A percentile compares a stretch with the other conserved stretches of the same genome.
Evolutionary conservation across 2,888 invertebrate species (phyloP).

Genomic region (Eudasyphora cyanicolor): DNA sequence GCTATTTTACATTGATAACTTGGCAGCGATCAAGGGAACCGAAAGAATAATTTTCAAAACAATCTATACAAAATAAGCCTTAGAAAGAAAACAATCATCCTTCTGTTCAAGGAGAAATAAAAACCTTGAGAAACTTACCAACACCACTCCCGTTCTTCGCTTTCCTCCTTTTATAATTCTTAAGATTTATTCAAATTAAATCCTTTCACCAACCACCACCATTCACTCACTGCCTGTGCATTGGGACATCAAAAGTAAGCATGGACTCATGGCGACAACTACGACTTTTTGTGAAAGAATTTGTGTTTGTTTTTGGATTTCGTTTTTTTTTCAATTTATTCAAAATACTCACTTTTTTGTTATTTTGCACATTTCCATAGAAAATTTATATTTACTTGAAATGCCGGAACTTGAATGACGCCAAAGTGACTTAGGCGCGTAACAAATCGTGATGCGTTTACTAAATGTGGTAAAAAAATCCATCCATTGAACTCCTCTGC

Average conservation of each 20-base stretch:
- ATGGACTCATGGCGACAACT: neutral
- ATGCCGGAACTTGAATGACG: constrained; percentile 66
- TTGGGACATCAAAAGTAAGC: constrained; percentile 24
- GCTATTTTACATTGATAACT: constrained; percentile 49
- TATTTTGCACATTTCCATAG: constrained; percentile 53
- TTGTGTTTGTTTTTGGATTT: neutral
- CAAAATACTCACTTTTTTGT: neutral
- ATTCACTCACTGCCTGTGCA: neutral
- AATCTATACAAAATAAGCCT: neutral
- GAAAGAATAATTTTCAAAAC: constrained; percentile 7
- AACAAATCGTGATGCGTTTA: constrained; percentile 66
- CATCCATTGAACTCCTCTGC: neutral
- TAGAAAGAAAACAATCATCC: constrained; percentile 30
- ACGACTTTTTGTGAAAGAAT: neutral
- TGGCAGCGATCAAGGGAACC: constrained; percentile 41
- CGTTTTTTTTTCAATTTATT: constrained; percentile 3
- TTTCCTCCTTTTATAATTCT: neutral
- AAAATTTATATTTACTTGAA: constrained; percentile 61
- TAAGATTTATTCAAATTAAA: constrained; percentile 54
- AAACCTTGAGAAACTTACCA: neutral
- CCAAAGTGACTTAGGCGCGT: constrained; percentile 64
- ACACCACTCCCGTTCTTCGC: neutral
- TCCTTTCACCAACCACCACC: constrained; percentile 55
- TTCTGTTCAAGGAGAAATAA: constrained; percentile 39
- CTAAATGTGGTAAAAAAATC: constrained; percentile 51